Conservation (phyloP, 2,797 vertebrate species). For the Muraenolepis orangiensis region DNA sequence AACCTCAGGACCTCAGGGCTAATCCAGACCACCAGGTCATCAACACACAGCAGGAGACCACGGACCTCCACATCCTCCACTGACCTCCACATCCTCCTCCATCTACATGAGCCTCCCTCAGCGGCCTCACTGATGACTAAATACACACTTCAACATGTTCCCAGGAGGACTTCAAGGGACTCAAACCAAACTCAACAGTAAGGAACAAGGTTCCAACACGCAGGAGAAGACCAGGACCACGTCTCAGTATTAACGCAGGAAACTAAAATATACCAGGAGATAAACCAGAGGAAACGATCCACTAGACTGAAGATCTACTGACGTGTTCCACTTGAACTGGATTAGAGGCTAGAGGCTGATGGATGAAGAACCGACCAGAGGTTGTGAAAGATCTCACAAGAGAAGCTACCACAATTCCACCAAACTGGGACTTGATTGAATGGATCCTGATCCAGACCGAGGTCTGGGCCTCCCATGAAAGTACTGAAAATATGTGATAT, state of each 20-base stretch:
- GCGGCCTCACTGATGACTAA: not conserved
- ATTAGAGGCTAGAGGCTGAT: not conserved
- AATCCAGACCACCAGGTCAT: slow-evolving; percentile 38
- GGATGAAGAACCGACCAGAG: not conserved
- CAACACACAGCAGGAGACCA: slow-evolving; percentile 30
- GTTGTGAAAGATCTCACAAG: not conserved
- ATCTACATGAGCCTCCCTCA: not conserved
- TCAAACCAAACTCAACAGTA: not conserved
- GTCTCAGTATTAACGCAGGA: too few relatives aligned
- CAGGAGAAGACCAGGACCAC: too few relatives aligned
- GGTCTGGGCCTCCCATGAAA: not conserved
- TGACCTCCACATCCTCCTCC: not conserved
- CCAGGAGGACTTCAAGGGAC: not conserved
- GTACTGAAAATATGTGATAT: not conserved
- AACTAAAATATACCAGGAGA: not conserved
- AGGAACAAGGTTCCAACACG: too few relatives aligned
- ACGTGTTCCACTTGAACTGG: not conserved
- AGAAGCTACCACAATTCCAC: not conserved
- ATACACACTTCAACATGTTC: not conserved
- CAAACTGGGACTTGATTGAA: not conserved
- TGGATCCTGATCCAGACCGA: not conserved
- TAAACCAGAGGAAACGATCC: not conserved
- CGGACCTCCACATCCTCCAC: too few relatives aligned
- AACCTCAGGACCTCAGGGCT: slow-evolving; percentile 53
- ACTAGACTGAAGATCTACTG: too few relatives aligned